These are phyloP conservation scores for Orchestes rusci DNA, from an alignment of 2,888 invertebrate genomes.

Conservation along the genomic window DNA sequence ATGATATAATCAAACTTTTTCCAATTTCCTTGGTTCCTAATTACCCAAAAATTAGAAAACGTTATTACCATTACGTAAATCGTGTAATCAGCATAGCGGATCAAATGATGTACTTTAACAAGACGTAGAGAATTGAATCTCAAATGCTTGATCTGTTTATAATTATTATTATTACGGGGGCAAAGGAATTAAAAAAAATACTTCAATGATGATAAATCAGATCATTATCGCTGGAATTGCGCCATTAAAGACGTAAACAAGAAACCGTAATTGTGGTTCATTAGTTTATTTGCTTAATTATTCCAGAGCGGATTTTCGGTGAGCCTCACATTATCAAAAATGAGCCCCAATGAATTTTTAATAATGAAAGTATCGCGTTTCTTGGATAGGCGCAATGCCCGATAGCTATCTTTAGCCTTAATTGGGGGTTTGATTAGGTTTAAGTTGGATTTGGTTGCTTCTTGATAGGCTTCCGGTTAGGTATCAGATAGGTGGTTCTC, in stretches of 20 bases:
- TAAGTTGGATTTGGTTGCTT: no score
- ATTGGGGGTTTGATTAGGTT: no score
- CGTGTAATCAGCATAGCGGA: conserved; percentile 11
- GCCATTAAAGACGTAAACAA: no score
- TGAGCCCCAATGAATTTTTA: conserved; percentile 19
- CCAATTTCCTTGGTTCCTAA: conserved; percentile 16
- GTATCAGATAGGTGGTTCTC: no score
- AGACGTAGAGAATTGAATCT: conserved; percentile 13
- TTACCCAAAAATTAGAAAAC: conserved; percentile 20
- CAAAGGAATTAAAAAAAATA: no score
- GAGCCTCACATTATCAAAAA: conserved; percentile 8
- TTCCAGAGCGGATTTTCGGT: conserved; percentile 10
- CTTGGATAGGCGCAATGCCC: conserved; percentile 23
- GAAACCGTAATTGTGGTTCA: conserved; percentile 10
- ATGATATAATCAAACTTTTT: conserved; percentile 20
- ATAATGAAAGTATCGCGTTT: conserved; percentile 24
- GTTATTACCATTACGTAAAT: conserved; percentile 17
- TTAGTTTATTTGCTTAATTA: conserved; percentile 15
- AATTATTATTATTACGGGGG: no score
- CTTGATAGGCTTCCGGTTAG: no score
- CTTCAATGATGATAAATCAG: no score
- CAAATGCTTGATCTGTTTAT: no score
- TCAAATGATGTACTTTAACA: conserved; percentile 15
- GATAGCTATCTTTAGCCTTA: conserved; percentile 21
- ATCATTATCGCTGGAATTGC: no score